These are phyloP conservation scores for Lutjanus erythropterus DNA, from an alignment of 2,113 vertebrate species.

Conservation along the genomic window DNA sequence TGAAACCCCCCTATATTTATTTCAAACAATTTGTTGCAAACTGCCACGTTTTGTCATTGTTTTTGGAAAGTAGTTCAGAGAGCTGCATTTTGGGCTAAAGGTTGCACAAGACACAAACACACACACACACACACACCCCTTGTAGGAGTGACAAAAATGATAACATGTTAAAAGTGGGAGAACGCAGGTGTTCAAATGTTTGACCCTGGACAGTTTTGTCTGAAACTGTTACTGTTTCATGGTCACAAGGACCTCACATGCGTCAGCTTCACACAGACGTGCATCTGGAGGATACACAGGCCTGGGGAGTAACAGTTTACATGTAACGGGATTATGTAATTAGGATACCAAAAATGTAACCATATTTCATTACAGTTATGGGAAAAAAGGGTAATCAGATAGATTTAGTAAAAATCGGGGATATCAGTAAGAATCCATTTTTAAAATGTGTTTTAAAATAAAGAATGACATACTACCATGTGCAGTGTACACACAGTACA, in stretches of 20 bases:
- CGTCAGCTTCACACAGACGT: not conserved
- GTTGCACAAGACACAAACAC: not conserved
- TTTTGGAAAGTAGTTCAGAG: not conserved
- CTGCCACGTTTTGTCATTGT: not conserved
- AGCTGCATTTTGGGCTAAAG: not conserved
- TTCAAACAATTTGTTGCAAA: not conserved
- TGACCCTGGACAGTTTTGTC: slow-evolving; percentile 35
- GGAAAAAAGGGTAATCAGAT: too few relatives aligned
- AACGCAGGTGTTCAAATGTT: slow-evolving; percentile 69
- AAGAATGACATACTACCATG: too few relatives aligned
- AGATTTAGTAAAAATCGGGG: too few relatives aligned
- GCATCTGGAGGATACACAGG: not conserved
- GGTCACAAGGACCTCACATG: slow-evolving; percentile 8
- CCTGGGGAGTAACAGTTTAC: too few relatives aligned
- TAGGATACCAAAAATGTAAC: too few relatives aligned
- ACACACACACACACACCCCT: not conserved
- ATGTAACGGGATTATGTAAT: too few relatives aligned
- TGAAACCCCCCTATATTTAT: not conserved
- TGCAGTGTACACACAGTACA: too few relatives aligned
- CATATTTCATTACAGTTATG: too few relatives aligned
- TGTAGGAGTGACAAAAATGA: slow-evolving; percentile 23
- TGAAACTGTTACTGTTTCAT: slow-evolving; percentile 34
- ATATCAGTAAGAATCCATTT: too few relatives aligned
- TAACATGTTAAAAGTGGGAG: slow-evolving; percentile 39
- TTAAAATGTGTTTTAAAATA: too few relatives aligned